phyloP scores from a whole-genome alignment of 64 coral and sea anemone species.

The Cladopsammia gracilis region DNA sequence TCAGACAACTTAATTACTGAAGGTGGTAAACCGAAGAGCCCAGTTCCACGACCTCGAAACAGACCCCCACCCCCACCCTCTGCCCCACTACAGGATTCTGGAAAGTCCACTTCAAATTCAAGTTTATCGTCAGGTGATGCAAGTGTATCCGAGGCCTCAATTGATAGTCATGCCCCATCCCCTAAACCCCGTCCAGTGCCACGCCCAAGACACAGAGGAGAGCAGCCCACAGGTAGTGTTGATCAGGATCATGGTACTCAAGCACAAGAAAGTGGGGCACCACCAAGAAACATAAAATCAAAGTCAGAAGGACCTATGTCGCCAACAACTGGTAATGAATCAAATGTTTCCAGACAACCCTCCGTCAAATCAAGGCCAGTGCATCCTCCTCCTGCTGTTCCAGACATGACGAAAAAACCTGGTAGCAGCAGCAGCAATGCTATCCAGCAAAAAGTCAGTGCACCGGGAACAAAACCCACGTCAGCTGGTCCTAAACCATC shows the following conservation, averaged over 20 bases:
- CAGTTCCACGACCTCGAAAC: slow-evolving; percentile 84
- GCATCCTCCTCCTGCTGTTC: slow-evolving; percentile 42
- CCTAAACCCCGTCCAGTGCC: slow-evolving; percentile 59
- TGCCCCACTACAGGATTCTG: background rate
- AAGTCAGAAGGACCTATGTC: background rate
- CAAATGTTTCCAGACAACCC: background rate
- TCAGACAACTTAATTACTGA: slow-evolving; percentile 39
- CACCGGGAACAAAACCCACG: background rate
- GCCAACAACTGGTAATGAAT: slow-evolving; percentile 26
- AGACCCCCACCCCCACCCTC: slow-evolving; percentile 89
- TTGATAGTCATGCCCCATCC: slow-evolving; percentile 18
- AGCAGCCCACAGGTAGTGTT: background rate
- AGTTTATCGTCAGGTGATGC: slow-evolving; percentile 45
- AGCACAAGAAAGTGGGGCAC: background rate
- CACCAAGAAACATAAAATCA: background rate
- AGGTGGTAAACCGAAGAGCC: slow-evolving; percentile 34
- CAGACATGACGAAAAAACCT: background rate
- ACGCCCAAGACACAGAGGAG: slow-evolving; percentile 13
- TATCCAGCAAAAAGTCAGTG: background rate
- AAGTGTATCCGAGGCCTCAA: slow-evolving; percentile 33
- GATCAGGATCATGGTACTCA: background rate
- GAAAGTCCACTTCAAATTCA: slow-evolving; percentile 11
- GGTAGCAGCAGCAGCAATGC: background rate
- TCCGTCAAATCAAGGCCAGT: slow-evolving; percentile 20
- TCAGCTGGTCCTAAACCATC: slow-evolving; percentile 24